phyloP scores from a whole-genome alignment of 92 coral and sea anemone species.

The Montipora capitata region DNA sequence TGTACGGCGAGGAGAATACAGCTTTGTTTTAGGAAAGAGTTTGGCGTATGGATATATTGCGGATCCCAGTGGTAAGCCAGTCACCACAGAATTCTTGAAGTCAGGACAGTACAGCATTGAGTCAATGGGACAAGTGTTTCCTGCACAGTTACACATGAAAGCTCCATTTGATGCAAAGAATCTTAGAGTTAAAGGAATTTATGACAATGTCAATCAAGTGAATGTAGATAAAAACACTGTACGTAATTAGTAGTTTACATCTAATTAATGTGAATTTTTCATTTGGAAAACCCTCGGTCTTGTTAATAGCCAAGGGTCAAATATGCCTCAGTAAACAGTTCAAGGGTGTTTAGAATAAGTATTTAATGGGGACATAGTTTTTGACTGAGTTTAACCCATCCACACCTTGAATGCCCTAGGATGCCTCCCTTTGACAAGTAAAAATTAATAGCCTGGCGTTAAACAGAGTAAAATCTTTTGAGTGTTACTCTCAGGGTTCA shows the following conservation, averaged over 20 bases:
- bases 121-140: constrained; percentile 89
- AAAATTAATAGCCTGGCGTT: too few relatives aligned
- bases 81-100: constrained; percentile 84
- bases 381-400: too few relatives aligned
- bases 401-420: too few relatives aligned
- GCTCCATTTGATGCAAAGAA: constrained; percentile 97
- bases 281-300: too few relatives aligned
- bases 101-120: constrained; percentile 88
- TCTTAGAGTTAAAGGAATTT: constrained; percentile 90
- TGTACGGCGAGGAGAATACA: constrained; percentile 96
- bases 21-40: constrained; percentile 88
- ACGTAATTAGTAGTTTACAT: neutral
- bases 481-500: too few relatives aligned
- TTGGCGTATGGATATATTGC: constrained; percentile 92
- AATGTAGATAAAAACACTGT: neutral
- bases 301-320: too few relatives aligned
- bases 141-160: constrained; percentile 87
- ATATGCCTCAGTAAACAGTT: too few relatives aligned
- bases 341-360: too few relatives aligned
- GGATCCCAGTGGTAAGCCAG: constrained; percentile 83
- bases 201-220: constrained; percentile 24
- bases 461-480: too few relatives aligned
- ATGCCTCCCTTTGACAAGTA: too few relatives aligned
- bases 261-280: too few relatives aligned
- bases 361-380: too few relatives aligned